Evolutionary conservation across 2,797 vertebrate species (phyloP).

Genomic region (Coranthus polyacanthus): DNA sequence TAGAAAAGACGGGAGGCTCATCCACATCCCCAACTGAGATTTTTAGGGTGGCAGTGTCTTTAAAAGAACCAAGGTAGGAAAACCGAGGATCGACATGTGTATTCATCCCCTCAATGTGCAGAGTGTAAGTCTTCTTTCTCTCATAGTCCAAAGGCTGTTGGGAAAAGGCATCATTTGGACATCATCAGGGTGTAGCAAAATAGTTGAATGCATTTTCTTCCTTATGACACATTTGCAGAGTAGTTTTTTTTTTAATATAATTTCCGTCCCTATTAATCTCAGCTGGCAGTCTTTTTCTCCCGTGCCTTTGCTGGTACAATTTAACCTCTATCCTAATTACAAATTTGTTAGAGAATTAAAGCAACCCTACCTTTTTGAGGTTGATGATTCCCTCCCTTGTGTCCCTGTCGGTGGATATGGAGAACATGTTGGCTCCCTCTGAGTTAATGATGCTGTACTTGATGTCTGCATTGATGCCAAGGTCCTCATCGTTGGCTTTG

Average conservation of each 20-base stretch:
- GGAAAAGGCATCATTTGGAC: not conserved
- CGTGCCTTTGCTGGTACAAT: too few relatives aligned
- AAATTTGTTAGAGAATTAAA: too few relatives aligned
- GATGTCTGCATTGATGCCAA: conserved; percentile 95
- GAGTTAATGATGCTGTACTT: conserved; percentile 96
- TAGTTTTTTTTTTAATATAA: too few relatives aligned
- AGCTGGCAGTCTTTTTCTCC: too few relatives aligned
- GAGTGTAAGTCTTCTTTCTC: conserved; percentile 95
- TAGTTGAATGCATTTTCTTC: not conserved
- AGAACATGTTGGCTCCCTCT: conserved; percentile 91
- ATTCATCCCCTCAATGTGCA: conserved; percentile 95
- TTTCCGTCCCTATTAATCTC: too few relatives aligned
- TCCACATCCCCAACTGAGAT: conserved; percentile 96
- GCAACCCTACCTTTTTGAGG: conserved; percentile 90
- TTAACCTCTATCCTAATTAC: too few relatives aligned
- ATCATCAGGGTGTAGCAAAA: too few relatives aligned
- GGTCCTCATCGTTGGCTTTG: conserved; percentile 96
- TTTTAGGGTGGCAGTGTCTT: conserved; percentile 93
- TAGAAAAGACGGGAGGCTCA: conserved; percentile 93
- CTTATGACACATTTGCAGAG: not conserved
- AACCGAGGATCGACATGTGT: conserved; percentile 95
- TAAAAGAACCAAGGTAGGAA: conserved; percentile 94
- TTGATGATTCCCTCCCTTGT: conserved; percentile 95
- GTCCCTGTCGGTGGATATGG: conserved; percentile 94
- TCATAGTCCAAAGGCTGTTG: conserved; percentile 95